Percentiles rank a stretch among this genome's conserved stretches.
These are phyloP conservation scores for Globia sparganii DNA, from an alignment of 2,888 invertebrate genomes.

Conservation along the genomic window DNA sequence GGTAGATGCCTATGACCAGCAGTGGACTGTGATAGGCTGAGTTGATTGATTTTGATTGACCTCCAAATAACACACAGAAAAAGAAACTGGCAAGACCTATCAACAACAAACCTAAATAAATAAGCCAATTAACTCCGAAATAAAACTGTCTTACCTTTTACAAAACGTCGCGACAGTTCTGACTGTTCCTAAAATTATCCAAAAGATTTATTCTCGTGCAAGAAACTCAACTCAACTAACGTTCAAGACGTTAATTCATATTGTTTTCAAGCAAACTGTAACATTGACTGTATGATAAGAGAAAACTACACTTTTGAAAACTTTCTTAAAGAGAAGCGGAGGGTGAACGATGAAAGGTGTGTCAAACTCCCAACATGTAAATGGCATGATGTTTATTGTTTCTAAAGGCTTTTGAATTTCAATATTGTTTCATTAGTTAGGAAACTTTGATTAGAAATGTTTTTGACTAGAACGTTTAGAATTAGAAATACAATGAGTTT, in stretches of 20 bases:
- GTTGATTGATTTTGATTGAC: too few relatives aligned
- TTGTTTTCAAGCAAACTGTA: constrained; percentile 64
- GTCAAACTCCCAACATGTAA: constrained; percentile 21
- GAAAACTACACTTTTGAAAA: constrained; percentile 36
- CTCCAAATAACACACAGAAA: not conserved
- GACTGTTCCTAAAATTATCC: not conserved
- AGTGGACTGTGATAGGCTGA: too few relatives aligned
- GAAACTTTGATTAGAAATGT: constrained; percentile 35
- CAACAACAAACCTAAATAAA: not conserved
- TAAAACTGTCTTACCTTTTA: not conserved
- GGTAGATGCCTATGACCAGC: too few relatives aligned
- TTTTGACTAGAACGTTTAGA: constrained; percentile 24
- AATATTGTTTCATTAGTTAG: constrained; percentile 45
- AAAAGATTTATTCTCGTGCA: constrained; percentile 24
- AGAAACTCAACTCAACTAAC: constrained; percentile 23
- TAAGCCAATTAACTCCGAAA: not conserved
- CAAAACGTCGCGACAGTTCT: not conserved
- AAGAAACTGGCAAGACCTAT: not conserved
- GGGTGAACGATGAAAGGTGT: constrained; percentile 13
- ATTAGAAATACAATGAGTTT: constrained; percentile 28
- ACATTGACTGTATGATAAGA: constrained; percentile 57
- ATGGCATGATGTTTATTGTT: constrained; percentile 19
- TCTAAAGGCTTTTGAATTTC: constrained; percentile 22
- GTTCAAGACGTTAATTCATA: constrained; percentile 72
- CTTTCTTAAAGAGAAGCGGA: not conserved